Evolutionary conservation across 2,113 vertebrate species (phyloP).

Genomic region (Nymphicus hollandicus): DNA sequence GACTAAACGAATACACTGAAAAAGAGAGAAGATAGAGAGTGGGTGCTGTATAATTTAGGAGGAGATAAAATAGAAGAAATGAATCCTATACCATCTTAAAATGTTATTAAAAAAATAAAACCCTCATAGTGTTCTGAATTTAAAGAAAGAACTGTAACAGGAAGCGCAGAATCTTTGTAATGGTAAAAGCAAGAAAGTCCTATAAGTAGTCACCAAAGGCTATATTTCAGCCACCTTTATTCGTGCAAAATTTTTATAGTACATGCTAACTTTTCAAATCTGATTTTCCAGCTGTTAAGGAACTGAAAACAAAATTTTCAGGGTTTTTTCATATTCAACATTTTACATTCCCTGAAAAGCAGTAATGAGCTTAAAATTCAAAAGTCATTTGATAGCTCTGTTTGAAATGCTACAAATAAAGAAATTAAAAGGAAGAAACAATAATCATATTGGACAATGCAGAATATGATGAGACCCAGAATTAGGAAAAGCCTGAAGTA

Average conservation of each 20-base stretch:
- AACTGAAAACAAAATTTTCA: not conserved
- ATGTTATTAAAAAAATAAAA: not conserved
- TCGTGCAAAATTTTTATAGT: not conserved
- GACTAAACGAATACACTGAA: not conserved
- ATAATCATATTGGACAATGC: not conserved
- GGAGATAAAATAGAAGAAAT: not conserved
- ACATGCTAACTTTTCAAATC: not conserved
- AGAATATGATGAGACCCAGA: not conserved
- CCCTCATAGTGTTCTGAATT: not conserved
- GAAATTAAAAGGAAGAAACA: not conserved
- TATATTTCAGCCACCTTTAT: not conserved
- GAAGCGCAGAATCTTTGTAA: not conserved
- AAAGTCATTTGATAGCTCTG: not conserved
- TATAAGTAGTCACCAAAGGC: not conserved
- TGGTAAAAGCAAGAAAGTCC: not conserved
- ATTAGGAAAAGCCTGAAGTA: not conserved
- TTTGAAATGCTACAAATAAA: not conserved
- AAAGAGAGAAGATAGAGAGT: not conserved
- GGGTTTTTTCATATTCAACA: not conserved
- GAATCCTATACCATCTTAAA: accelerated
- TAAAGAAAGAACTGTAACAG: not conserved
- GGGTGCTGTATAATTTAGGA: not conserved
- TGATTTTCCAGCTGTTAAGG: not conserved
- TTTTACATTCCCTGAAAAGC: not conserved
- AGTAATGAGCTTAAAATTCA: not conserved